A percentile compares a stretch with the other conserved stretches of the same genome.
Evolutionary conservation across 2,797 vertebrate genomes (phyloP).

Genomic region (Morus bassanus): DNA sequence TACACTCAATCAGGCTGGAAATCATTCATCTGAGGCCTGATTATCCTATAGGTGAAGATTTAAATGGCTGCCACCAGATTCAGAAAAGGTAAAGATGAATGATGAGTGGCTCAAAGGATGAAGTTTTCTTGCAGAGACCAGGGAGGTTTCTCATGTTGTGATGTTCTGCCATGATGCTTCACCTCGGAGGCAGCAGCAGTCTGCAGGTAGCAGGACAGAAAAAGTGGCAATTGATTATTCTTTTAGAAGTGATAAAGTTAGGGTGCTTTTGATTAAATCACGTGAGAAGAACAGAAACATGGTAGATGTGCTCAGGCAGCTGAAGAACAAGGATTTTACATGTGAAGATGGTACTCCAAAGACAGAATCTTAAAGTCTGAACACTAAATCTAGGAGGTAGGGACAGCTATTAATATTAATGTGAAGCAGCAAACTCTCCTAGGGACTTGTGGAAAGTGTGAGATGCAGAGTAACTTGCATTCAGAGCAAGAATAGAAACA

Average conservation of each 20-base stretch:
- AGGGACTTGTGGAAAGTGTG: background rate
- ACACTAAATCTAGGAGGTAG: background rate
- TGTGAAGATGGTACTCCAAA: background rate
- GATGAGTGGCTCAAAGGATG: background rate
- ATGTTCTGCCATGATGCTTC: background rate
- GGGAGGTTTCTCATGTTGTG: background rate
- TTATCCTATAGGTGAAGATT: background rate
- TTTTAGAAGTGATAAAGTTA: background rate
- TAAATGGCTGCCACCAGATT: background rate
- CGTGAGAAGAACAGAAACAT: background rate
- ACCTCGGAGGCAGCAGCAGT: background rate
- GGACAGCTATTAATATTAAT: background rate
- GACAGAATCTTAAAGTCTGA: background rate
- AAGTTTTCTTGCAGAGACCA: background rate
- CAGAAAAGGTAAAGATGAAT: background rate
- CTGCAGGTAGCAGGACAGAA: background rate
- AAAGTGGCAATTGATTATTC: background rate
- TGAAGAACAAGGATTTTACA: background rate
- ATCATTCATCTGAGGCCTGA: background rate
- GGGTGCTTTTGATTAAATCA: background rate
- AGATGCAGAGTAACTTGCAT: background rate
- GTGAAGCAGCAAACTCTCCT: background rate
- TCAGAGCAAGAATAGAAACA: background rate
- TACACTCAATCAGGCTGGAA: background rate
- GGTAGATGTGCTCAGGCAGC: background rate